Base-by-base conservation (phyloP, 2,888 invertebrate genomes). In the Pandemis corylana region DNA sequence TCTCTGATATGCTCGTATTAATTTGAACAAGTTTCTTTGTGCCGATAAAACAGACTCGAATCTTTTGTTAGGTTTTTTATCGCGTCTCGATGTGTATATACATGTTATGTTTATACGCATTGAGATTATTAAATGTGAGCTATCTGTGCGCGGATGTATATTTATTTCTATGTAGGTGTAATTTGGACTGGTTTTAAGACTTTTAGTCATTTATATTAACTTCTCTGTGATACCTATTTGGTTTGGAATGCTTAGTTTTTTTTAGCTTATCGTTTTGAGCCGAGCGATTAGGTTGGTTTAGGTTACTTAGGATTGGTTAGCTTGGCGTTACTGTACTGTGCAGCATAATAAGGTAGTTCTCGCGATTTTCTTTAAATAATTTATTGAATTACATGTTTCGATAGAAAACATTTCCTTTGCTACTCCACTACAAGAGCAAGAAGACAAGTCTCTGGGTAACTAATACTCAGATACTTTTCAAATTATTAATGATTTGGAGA, bases 21-120 rank as follows among this genome's bases (percentile, higher is more conserved):
- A 80, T 80, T 78, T 79, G 78, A 80, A 80, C 77, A 77, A 70
- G 76, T 76, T 79, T 79, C 81, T 80, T 83, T 83, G 80, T 83
- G 78, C 74, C 71, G 53, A 73, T 77, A 72, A 76, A 76, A 75
- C 76, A 67, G 75, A 77, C 68, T 72, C 69, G 75, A 76, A 80
- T 76, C 77, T 79, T 79, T 79, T 75, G 75, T 75, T 69, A 49
- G 28, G 68, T 44, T 71, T 75, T 75, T 75, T 75, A 75, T 75
- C 75, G 56, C 62, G 56, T 44, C 61, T 70, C 63, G 42, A 42
- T 63, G 74, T 67, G 59, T 59, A 68, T 49, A 65, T 65, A 64
- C 13, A 61, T 28, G 28, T 28, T 13, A 10, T 28, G 28, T 59
- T 51, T 59, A 59, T 10, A 9, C 13, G 20, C 4, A 56, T 42